Evolutionary conservation across 2,888 invertebrate species (phyloP).

Genomic region (Heliconius erato): DNA sequence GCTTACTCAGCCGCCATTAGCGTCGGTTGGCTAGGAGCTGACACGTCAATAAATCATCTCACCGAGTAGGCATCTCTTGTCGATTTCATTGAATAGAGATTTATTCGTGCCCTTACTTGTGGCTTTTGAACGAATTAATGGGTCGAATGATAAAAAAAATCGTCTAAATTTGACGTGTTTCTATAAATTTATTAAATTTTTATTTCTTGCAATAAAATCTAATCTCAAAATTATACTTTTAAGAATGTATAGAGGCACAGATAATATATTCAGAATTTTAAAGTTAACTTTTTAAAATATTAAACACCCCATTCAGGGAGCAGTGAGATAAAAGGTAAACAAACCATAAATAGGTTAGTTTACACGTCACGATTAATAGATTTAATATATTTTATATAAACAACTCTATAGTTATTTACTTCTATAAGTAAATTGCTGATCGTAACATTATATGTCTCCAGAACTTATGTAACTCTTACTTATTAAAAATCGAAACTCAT

Average conservation of each 20-base stretch:
- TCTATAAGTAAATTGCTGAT: no score
- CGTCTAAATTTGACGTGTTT: constrained; percentile 53
- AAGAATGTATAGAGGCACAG: background rate
- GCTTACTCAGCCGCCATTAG: constrained; percentile 68
- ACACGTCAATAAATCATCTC: constrained; percentile 82
- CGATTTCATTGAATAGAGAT: constrained; percentile 79
- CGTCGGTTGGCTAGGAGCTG: constrained; percentile 61
- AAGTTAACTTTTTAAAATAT: no score
- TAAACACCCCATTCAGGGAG: no score
- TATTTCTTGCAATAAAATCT: background rate
- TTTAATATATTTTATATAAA: no score
- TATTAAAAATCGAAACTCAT: no score
- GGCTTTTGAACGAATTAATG: constrained; percentile 61
- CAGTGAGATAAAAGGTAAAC: no score
- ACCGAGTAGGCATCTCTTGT: constrained; percentile 74
- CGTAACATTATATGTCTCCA: no score
- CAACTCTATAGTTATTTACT: no score
- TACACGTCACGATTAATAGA: no score
- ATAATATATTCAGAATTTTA: background rate
- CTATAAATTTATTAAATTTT: constrained; percentile 16
- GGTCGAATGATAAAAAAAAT: constrained; percentile 58
- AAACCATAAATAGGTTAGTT: no score
- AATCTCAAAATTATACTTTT: background rate
- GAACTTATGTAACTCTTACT: no score
- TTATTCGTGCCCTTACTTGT: constrained; percentile 69